Percentiles rank a stretch among this genome's conserved stretches.
phyloP scores from a whole-genome alignment of 2,888 invertebrate species.

The Formica aserva region DNA sequence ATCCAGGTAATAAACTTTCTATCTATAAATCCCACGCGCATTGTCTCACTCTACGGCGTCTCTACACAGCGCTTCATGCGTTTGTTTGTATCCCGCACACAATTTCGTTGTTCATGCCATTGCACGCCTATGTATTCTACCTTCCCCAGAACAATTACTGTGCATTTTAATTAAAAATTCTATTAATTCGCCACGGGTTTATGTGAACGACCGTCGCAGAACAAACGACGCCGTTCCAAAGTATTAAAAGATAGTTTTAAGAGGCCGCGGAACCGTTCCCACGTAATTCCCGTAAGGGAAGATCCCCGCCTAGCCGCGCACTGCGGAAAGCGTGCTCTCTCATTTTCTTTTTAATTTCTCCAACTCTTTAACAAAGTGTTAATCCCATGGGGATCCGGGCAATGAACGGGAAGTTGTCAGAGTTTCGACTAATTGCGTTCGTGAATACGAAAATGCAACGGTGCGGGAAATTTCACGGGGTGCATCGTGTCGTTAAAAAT shows the following conservation, averaged over 20 bases:
- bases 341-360: conserved; percentile 61
- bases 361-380: conserved; percentile 59
- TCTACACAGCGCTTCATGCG: conserved; percentile 1
- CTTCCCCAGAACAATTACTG: conserved; percentile 76
- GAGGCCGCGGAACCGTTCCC: conserved; percentile 55
- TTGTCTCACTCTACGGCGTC: conserved; percentile 18
- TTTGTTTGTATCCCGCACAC: conserved; percentile 25
- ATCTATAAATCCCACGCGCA: conserved; percentile 60
- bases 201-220: conserved; percentile 59
- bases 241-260: conserved; percentile 73
- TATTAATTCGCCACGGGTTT: conserved; percentile 78
- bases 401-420: conserved; percentile 43
- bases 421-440: conserved; percentile 47
- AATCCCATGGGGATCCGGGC: conserved; percentile 38
- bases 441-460: conserved; percentile 39
- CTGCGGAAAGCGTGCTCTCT: conserved; percentile 16
- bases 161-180: conserved; percentile 83
- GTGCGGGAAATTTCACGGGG: conserved; percentile 16
- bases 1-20: conserved; percentile 75
- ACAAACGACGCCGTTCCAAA: conserved; percentile 61
- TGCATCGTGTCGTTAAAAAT: neutral
- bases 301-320: conserved; percentile 26
- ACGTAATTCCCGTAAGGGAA: conserved; percentile 59
- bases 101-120: conserved; percentile 61
- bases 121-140: conserved; percentile 59